Evolutionary conservation across 2,797 vertebrate genomes (phyloP), one percentile per base, ranked within the genome.

Genomic region (Cottoperca gobio): DNA sequence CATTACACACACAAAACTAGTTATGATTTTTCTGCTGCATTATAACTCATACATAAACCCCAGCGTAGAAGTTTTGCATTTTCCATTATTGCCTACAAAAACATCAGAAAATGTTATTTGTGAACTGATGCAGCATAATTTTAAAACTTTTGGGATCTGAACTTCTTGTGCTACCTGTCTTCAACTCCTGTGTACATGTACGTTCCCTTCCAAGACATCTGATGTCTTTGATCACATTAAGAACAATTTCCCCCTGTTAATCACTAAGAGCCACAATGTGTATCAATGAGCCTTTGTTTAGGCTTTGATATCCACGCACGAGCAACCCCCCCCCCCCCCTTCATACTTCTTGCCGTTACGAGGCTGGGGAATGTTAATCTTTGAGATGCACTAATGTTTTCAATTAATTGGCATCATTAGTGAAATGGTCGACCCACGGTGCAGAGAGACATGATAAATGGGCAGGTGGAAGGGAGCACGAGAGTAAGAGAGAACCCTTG

Each of bases 361-460:
- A 68, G 59, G 69, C 70, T 70, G 19, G 65, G 69, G 86, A 92
- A 92, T 91, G 89, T 91, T 93, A 91, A 93, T 94, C 89, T 91
- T 85, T 76, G 76, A 84, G 85, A 91, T 89, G 84, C 83, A 76
- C 77, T 82, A 86, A 88, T 91, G 91, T 91, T 93, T 93, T 88
- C 86, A 90, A 92, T 94, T 95, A 95, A 93, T 91, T 91, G 93
- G 90, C 90, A 82, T 94, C 93, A 94, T 95, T 94, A 94, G 92
- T 62, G 82, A 88, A 91, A 86, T 73, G 62, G 88, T 83, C 80
- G 64, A 90, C 87, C 91, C 82, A 86, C 54, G 42, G 85, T 76
- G 90, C 83, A 83, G 70, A 63, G 60, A 82, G 60, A 89, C 84
- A 81, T 90, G 88, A 91, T 88, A 70, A 93, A 93, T 86, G 86